These are phyloP conservation scores for Gymnosoma rotundatum DNA, from an alignment of 2,888 invertebrate genomes.

Conservation along the genomic window DNA sequence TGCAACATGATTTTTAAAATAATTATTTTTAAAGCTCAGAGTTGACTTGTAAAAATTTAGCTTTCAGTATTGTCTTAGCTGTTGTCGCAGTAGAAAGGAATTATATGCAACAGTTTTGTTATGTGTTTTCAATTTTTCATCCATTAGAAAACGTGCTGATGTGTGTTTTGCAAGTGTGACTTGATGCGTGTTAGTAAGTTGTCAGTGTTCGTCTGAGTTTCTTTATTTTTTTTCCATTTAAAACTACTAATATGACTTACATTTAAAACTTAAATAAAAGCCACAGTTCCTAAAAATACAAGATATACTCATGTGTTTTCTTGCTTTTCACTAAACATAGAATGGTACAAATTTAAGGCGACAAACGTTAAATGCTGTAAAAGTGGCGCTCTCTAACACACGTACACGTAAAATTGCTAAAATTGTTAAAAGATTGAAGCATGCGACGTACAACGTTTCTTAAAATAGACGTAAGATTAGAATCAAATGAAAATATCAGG, in stretches of 20 bases:
- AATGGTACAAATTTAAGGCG: too few relatives aligned
- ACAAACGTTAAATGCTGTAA: too few relatives aligned
- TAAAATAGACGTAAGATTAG: too few relatives aligned
- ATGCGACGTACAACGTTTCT: too few relatives aligned
- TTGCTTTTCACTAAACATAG: too few relatives aligned
- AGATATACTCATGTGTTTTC: slow-evolving; percentile 27
- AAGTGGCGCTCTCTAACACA: too few relatives aligned
- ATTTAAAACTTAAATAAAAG: slow-evolving; percentile 36
- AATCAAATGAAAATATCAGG: too few relatives aligned
- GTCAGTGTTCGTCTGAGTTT: not conserved
- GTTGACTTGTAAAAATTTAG: slow-evolving; percentile 20
- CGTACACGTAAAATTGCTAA: too few relatives aligned
- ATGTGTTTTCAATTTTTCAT: slow-evolving; percentile 43
- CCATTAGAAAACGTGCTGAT: slow-evolving; percentile 17
- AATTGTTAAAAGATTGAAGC: too few relatives aligned
- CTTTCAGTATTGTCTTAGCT: not conserved
- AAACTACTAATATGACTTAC: slow-evolving; percentile 51
- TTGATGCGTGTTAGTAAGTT: not conserved
- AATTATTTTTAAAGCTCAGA: slow-evolving; percentile 29
- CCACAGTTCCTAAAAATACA: slow-evolving; percentile 1
- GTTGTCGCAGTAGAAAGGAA: not conserved
- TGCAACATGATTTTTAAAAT: slow-evolving; percentile 50
- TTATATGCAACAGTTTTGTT: slow-evolving; percentile 59
- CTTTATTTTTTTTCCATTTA: slow-evolving; percentile 4
- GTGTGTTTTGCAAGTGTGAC: not conserved